A percentile compares a stretch with the other conserved stretches of the same genome.
These are phyloP conservation scores for Sebastes itinus DNA, from an alignment of 2,797 vertebrate species.

Conservation along the genomic window DNA sequence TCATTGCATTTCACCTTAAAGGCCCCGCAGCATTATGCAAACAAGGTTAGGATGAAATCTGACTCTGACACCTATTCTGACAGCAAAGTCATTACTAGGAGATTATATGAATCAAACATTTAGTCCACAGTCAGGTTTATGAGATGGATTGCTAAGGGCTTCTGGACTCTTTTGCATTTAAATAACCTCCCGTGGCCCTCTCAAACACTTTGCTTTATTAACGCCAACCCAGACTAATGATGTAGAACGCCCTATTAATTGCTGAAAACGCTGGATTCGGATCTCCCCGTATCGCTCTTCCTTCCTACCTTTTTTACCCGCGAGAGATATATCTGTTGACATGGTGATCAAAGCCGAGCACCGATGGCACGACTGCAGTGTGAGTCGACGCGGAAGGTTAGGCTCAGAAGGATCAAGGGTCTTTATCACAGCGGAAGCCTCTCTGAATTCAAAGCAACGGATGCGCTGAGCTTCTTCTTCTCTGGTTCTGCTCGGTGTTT, in stretches of 20 bases:
- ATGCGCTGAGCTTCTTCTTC: conserved; percentile 5
- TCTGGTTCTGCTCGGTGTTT: conserved; percentile 38
- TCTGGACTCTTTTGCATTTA: conserved; percentile 72
- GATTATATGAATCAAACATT: conserved; percentile 71
- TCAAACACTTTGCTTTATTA: conserved; percentile 57
- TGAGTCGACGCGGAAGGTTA: conserved; percentile 38
- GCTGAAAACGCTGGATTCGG: conserved; percentile 38
- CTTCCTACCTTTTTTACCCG: conserved; percentile 12
- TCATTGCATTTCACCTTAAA: conserved; percentile 68
- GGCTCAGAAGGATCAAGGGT: conserved; percentile 50
- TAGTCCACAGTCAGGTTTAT: conserved; percentile 60
- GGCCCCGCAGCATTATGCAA: conserved; percentile 63
- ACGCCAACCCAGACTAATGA: conserved; percentile 60
- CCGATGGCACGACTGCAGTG: conserved; percentile 42
- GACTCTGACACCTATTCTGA: conserved; percentile 70
- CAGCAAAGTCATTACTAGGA: conserved; percentile 65
- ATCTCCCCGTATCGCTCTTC: conserved; percentile 25
- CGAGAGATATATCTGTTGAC: conserved; percentile 43
- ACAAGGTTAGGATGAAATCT: conserved; percentile 64
- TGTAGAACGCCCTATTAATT: conserved; percentile 67
- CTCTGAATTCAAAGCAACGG: conserved; percentile 45
- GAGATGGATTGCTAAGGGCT: conserved; percentile 54
- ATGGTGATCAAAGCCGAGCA: conserved; percentile 59
- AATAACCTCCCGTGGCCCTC: conserved; percentile 54
- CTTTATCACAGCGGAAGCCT: conserved; percentile 40